Conservation (phyloP, 2,797 vertebrate genomes). For the Ceyx erithaca region DNA sequence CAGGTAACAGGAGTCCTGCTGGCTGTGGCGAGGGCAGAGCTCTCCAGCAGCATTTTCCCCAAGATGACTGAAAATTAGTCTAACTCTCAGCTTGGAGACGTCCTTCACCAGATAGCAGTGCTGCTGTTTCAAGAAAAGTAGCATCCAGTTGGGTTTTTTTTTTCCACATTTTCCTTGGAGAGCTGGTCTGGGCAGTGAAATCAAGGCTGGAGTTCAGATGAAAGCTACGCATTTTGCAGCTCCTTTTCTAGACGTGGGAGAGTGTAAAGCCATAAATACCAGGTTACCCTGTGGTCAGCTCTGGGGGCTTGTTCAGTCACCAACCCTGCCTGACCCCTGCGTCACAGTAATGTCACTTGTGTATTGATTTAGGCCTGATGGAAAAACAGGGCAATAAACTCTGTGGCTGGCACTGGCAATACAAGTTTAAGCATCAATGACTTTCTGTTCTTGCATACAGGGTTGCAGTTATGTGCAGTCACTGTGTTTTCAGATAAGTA, state of each 20-base stretch:
- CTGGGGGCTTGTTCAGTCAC: neutral
- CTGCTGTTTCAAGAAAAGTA: neutral
- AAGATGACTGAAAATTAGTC: constrained; percentile 17
- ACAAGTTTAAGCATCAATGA: constrained; percentile 25
- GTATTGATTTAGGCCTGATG: constrained; percentile 37
- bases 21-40: neutral
- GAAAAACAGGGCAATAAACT: constrained; percentile 61
- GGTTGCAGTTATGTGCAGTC: constrained; percentile 2
- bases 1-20: neutral
- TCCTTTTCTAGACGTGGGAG: neutral
- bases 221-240: neutral
- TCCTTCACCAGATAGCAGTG: neutral
- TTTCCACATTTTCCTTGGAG: neutral
- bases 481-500: constrained; percentile 17
- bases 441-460: constrained; percentile 61
- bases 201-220: neutral
- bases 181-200: neutral
- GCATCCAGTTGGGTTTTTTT: neutral
- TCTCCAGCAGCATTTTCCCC: constrained; percentile 41
- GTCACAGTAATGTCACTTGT: constrained; percentile 11
- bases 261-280: neutral
- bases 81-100: neutral
- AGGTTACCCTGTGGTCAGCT: neutral
- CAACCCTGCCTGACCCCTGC: constrained; percentile 25
- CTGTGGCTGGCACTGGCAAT: neutral